Base-by-base conservation (phyloP, 2,888 invertebrate species). In the Copidosoma aretas region DNA sequence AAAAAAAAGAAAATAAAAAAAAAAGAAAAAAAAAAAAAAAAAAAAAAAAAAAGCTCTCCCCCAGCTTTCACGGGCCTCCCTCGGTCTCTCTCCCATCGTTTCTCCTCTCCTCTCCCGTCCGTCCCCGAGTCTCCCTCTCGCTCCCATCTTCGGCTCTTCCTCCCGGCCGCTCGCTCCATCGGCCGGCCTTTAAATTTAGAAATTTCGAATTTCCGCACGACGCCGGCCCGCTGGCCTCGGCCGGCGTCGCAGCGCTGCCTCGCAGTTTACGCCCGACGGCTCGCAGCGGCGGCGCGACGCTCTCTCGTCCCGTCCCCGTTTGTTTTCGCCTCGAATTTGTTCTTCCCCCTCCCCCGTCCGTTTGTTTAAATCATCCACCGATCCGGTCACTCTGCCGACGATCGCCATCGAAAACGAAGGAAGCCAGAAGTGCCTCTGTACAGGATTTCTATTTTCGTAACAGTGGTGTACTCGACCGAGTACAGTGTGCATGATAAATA, bases 191-290 rank as follows among this genome's bases (percentile, higher is more conserved):
- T 72, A 70, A 71, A 71, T 69, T 71, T 71, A 71, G 71, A 71
- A 71, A 69, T 71, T 71, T 71, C 69, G 69, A 71, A 71, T 71
- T 71, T 69, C 71, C 71, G 69, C 67, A 69, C 69, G 69, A 67
- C 69, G 69, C 69, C 69, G 70, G 65, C 62, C 49, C 19, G 49
- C 49, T 51, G 17, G 24, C 63, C 61, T 59, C 63, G 56, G 2
- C 56, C 46, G 51, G 14, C 52, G 60, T 21, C 51, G 49, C 59
- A 52, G 52, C 14, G 52, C 19, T 15, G 5, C 17, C n/a, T 52
- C 63, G 51, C 65, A 68, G 68, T 69, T 71, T 71, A 67, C 66
- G 68, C 52, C 63, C 60, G 25, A 61, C 62, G 49, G 52, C 43
- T 59, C 22, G 53, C 43, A 46, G 12, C 54, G 25, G 10, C 52